Percentiles rank a stretch among this genome's conserved stretches.
These are phyloP conservation scores for Campoletis sonorensis DNA, from an alignment of 1,140 invertebrate genomes.

Conservation along the genomic window DNA sequence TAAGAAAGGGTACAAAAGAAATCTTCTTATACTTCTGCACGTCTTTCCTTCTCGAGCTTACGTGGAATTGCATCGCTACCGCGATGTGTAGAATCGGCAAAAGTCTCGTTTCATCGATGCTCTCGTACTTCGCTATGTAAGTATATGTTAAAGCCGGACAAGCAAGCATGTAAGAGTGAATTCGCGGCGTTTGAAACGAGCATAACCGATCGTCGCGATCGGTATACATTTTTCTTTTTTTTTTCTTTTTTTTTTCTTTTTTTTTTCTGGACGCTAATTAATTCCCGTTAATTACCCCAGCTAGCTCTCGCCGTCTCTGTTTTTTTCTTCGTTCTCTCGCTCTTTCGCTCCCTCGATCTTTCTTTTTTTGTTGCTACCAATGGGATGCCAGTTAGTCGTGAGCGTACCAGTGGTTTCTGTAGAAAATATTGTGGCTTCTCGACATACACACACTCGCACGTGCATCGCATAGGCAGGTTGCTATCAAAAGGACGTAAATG, in stretches of 20 bases:
- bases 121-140: not conserved
- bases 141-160: conserved; percentile 7
- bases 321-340: not conserved
- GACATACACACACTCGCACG: no score
- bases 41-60: not conserved
- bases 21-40: conserved; percentile 26
- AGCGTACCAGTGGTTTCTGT: conserved; percentile 17
- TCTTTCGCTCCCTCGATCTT: not conserved
- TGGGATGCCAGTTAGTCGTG: not conserved
- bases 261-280: conserved; percentile 57
- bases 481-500: not conserved
- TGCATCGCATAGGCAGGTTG: not conserved
- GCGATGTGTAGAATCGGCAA: not conserved
- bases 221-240: conserved; percentile 41
- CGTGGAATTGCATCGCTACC: not conserved
- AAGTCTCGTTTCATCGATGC: conserved; percentile 26
- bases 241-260: conserved; percentile 42
- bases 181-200: conserved; percentile 48
- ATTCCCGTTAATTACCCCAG: conserved; percentile 64
- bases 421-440: conserved; percentile 45
- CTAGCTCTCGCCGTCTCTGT: conserved; percentile 15
- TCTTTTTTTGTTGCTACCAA: not conserved
- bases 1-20: not conserved
- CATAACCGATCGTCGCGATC: conserved; percentile 48
- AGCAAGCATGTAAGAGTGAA: not conserved